Base-by-base conservation (phyloP, 2,888 invertebrate species). In the Horisme vitalbata region DNA sequence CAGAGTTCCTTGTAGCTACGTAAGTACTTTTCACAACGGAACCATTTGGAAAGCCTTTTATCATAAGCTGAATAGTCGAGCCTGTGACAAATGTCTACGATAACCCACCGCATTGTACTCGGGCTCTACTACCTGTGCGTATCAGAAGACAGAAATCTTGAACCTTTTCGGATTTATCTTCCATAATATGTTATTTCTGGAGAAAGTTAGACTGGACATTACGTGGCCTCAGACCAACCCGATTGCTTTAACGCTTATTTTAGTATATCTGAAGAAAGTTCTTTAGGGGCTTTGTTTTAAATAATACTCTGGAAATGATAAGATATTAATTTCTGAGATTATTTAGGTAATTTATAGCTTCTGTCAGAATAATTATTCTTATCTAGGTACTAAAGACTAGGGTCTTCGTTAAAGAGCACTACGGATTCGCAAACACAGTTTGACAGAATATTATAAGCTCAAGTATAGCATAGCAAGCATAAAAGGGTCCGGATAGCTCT, bases 121-220 rank as follows among this genome's bases (percentile, higher is more conserved):
- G 36, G 28, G 50, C 59, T 55, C 47, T 41, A 59, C 60, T 78
- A 74, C 74, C 78, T 77, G 79, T 54, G 63, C 62, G 65, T 81
- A 78, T 80, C 78, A 48, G 41, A 41, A 54, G 38, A 54, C 50
- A 59, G 60, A 63, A 63, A 73, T 75, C 74, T 71, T 68, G 63
- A 65, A 69, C 73, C 73, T 76, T 70, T 73, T 71, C 70, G 71
- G 65, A 70, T 71, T 80, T 79, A 79, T 79, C 79, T 79, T 61
- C 61, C 60, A 63, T 68, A 73, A 75, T 78, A 72, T 65, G 70
- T 76, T 75, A n/a, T 72, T 71, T 71, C 65, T 60, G 57, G 63
- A 65, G 69, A 71, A 76, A 76, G 69, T 71, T 61, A n/a, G n/a
- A n/a, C n/a, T n/a, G 59, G 59, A 68, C 63, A 57, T 63, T 59